Evolutionary conservation across 2,113 vertebrate species (phyloP), one percentile per base, ranked within the genome.

Genomic region (Odontophorus gujanensis): DNA sequence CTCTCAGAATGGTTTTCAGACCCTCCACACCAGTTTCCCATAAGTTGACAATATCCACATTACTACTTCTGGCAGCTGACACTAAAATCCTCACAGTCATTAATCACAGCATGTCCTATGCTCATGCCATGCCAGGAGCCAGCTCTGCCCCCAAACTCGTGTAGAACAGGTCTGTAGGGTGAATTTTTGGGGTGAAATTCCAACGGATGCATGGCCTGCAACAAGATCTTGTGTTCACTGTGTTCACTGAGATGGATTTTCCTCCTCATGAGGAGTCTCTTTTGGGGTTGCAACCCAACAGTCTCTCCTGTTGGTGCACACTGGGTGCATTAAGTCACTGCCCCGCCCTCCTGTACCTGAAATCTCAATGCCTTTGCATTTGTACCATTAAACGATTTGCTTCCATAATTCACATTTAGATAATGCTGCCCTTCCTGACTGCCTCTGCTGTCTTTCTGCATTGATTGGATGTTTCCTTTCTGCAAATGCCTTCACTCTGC

Each of bases 121-220:
- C 8, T 6, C 40, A 43, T 26, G 40, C 40, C 57, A 13, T 1
- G 7, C 20, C 2, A 2, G 74, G 75, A 85, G 13, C 34, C 61
- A 16, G 26, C 36, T 58, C 58, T 55, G 72, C 28, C 73, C 15
- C 50, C 7, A 15, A 40, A 1, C 43, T 48, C 40, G 63, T 34
- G 18, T 17, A 4, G 7, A 10, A 14, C 1, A 30, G 13, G 6
- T 21, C 76, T 21, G 15, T 21, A 8, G 55, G 71, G 36, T 53
- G 7, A 20, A 32, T 10, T 1, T 2, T 40, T 3, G 13, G 43
- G 30, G 65, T 80, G 80, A 59, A 36, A 45, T 59, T n/a, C 59
- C 73, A 25, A 1, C 0, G 36, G 63, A 12, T 38, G 3, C 0
- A 1, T 5, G 80, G 43, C 68, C 76, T 5, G 8, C 22, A 48